phyloP scores from a whole-genome alignment of 2,113 vertebrate species.

The Daboia siamensis region DNA sequence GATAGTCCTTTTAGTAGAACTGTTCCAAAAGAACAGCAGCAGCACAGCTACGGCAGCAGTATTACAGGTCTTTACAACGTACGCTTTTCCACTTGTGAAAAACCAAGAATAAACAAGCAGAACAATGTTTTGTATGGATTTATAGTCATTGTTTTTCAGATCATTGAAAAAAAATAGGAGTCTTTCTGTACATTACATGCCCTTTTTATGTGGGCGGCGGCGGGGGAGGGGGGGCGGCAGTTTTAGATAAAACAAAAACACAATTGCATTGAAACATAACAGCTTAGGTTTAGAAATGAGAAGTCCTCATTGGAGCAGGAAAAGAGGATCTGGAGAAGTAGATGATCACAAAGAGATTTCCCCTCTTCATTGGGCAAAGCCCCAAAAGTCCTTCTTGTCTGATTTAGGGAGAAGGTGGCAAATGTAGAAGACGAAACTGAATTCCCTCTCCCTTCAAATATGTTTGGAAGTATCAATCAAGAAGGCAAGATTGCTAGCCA shows the following conservation, averaged over 20 bases:
- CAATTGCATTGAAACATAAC: neutral
- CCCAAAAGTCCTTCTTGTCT: neutral
- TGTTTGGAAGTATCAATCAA: neutral
- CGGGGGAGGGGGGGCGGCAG: neutral
- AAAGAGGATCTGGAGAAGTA: neutral
- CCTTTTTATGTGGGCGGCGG: neutral
- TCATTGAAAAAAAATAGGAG: conserved; percentile 13
- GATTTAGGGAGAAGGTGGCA: neutral
- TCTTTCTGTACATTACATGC: neutral
- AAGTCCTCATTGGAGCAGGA: neutral
- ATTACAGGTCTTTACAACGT: neutral
- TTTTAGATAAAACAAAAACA: neutral
- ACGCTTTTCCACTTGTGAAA: neutral
- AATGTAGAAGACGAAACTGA: neutral
- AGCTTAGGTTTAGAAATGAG: neutral
- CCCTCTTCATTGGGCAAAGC: neutral
- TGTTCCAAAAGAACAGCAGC: neutral
- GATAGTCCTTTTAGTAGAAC: neutral
- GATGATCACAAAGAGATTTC: neutral
- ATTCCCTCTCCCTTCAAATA: neutral
- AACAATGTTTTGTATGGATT: conserved; percentile 10
- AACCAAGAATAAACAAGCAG: neutral
- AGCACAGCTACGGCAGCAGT: neutral
- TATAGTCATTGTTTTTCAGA: neutral
- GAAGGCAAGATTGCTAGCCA: neutral